Evolutionary conservation across 2,797 vertebrate genomes (phyloP).

Genomic region (Columba guinea): DNA sequence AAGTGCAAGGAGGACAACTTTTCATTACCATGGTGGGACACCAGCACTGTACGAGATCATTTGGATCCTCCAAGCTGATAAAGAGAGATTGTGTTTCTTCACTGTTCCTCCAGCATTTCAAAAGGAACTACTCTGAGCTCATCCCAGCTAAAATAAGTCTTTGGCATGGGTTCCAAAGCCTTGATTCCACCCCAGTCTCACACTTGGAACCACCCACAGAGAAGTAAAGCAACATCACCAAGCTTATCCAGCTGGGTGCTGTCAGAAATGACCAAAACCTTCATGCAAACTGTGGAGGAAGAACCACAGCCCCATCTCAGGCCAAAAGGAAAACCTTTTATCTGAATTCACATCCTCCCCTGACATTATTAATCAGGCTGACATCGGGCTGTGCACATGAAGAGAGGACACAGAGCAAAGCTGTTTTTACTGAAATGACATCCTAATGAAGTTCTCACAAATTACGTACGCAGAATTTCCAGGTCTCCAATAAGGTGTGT

Average conservation of each 20-base stretch:
- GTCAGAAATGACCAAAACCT: neutral
- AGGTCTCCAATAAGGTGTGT: neutral
- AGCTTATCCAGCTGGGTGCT: neutral
- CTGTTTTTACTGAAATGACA: neutral
- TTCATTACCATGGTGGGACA: accelerated
- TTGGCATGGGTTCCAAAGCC: neutral
- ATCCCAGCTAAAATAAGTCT: neutral
- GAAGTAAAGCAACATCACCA: neutral
- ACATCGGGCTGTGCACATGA: neutral
- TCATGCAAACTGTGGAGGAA: neutral
- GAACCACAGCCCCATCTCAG: neutral
- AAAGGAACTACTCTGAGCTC: neutral
- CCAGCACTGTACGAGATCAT: neutral
- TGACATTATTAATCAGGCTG: neutral
- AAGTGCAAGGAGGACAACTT: neutral
- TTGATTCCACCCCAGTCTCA: neutral
- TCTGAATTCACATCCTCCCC: constrained; percentile 5
- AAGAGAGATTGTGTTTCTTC: neutral
- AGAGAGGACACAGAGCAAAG: neutral
- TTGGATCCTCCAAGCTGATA: neutral
- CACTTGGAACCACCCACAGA: neutral
- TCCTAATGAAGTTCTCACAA: neutral
- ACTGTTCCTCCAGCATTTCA: neutral
- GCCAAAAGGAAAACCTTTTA: neutral
- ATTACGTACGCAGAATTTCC: neutral